A percentile compares a stretch with the other conserved stretches of the same genome.
Evolutionary conservation across 2,797 vertebrate genomes (phyloP).

Genomic region (Cuniculus paca): DNA sequence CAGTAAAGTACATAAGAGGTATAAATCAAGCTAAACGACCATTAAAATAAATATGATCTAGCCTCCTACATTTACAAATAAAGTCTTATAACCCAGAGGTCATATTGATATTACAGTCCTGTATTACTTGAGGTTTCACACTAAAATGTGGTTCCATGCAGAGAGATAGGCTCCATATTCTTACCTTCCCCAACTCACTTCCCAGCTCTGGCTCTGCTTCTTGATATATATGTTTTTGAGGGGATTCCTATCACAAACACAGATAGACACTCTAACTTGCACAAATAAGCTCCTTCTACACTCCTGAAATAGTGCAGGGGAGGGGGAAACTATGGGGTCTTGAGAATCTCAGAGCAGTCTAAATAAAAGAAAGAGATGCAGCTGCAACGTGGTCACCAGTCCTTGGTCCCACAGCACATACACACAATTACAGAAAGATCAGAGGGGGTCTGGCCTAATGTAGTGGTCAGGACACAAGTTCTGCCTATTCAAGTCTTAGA

Average conservation of each 20-base stretch:
- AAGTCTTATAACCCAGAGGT: neutral
- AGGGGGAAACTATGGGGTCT: neutral
- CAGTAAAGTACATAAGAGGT: neutral
- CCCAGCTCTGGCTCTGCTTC: too few relatives aligned
- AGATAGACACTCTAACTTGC: neutral
- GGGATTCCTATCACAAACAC: neutral
- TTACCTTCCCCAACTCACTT: neutral
- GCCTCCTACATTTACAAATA: neutral
- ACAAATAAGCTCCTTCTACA: neutral
- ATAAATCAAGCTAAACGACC: neutral
- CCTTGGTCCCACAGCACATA: neutral
- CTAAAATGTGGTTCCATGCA: neutral
- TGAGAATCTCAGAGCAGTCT: neutral
- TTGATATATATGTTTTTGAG: neutral
- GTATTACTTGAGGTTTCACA: neutral
- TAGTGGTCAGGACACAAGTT: neutral
- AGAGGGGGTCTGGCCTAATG: neutral
- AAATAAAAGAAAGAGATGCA: neutral
- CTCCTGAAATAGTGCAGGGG: neutral
- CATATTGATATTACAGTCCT: neutral
- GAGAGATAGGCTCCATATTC: neutral
- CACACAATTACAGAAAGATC: neutral
- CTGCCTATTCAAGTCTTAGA: neutral
- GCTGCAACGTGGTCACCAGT: neutral
- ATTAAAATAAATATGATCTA: neutral